Base-by-base conservation (phyloP, 2,888 invertebrate species). In the Folsomia manolachei region DNA sequence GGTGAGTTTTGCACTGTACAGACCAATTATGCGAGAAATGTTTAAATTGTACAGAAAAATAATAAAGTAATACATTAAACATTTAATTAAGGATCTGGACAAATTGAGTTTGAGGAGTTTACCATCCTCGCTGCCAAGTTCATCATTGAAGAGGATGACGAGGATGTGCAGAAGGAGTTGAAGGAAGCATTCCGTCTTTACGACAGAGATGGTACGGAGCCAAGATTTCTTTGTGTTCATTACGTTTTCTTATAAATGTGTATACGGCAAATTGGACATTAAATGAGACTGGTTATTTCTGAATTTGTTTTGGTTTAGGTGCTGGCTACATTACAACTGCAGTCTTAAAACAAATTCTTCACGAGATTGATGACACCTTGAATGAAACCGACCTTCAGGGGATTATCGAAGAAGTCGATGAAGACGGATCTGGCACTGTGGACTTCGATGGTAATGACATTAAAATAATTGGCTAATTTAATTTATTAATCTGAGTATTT, bases 381-480 rank as follows among this genome's bases (percentile, higher is more conserved):
- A 56, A 26, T 18, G 51, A 69, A 14, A 56, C 25, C 11, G 67
- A 67, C 56, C 27, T 67, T 18, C 21, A 67, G 24, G 53, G 67
- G 19, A 67, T 67, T 24, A 67, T 67, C 67, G 24, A 18, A 14
- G 67, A 67, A 56, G 56, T 67, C 21, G 67, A 67, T 86, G 94
- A 67, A 27, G 67, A 67, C 21, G 67, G 67, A 14, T 67, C 67
- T n/a, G 67, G 67, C 14, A 67, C 67, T 24, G 67, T 67, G 24
- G 67, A 67, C 87, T 98, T 97, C 85, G 97, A 97, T 88, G 97
- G 97, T 96, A 87, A 83, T 65, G 65, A 2, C 51, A 11, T 18
- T 18, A 27, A 18, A 14, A 64, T 4, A 24, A 27, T 25, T 14
- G 39, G 39, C 4, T 39, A 9, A 9, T 39, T 39, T 39, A 14